Evolutionary conservation across 2,888 invertebrate genomes (phyloP).

Genomic region (Papilio demoleus): DNA sequence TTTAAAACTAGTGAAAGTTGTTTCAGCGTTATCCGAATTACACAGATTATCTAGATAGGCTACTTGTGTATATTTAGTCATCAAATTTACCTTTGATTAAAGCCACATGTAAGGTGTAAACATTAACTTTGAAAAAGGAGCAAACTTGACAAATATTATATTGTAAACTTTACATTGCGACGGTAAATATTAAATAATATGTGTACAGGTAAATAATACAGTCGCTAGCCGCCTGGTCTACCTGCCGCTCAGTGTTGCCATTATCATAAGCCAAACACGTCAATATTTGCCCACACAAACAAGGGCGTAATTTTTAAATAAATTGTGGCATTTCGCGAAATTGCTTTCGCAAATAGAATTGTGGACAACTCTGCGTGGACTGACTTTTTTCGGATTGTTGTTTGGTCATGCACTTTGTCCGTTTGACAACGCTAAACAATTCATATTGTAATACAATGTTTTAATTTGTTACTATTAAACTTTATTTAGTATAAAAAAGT

Average conservation of each 20-base stretch:
- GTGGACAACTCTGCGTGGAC: constrained; percentile 72
- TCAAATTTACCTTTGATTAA: constrained; percentile 80
- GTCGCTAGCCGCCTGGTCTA: constrained; percentile 75
- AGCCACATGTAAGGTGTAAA: constrained; percentile 75
- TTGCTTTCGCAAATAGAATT: constrained; percentile 81
- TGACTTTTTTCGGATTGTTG: constrained; percentile 72
- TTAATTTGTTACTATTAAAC: constrained; percentile 15
- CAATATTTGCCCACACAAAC: constrained; percentile 83
- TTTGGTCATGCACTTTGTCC: constrained; percentile 60
- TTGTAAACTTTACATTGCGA: constrained; percentile 80
- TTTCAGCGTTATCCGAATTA: neutral
- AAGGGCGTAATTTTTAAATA: constrained; percentile 84
- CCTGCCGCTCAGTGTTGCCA: constrained; percentile 80
- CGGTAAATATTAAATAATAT: constrained; percentile 82
- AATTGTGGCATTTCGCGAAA: constrained; percentile 84
- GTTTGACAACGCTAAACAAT: constrained; percentile 31
- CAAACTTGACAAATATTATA: constrained; percentile 82
- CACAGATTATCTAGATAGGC: constrained; percentile 1
- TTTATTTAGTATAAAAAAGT: neutral
- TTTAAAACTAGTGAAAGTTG: neutral
- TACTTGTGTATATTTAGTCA: constrained; percentile 59
- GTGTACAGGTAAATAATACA: constrained; percentile 77
- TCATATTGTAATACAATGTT: constrained; percentile 1
- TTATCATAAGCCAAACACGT: constrained; percentile 84
- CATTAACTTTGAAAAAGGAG: constrained; percentile 78